Evolutionary conservation across 2,113 vertebrate genomes (phyloP).

Genomic region (Passerina amoena): DNA sequence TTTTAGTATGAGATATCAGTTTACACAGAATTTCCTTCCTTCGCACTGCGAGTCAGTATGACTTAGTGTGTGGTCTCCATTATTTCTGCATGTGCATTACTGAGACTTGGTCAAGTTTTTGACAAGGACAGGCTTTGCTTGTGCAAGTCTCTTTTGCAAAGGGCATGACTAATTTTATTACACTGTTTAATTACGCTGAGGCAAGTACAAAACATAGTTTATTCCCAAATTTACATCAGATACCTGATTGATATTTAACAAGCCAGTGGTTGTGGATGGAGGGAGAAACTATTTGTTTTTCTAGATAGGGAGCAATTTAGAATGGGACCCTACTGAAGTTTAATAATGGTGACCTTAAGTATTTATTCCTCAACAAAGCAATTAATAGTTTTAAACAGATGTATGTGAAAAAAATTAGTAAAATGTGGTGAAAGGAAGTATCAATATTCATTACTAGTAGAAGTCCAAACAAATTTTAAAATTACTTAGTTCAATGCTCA

Average conservation of each 20-base stretch:
- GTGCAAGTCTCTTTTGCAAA: not conserved
- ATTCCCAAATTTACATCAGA: not conserved
- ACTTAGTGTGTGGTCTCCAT: not conserved
- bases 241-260: not conserved
- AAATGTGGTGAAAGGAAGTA: not conserved
- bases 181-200: not conserved
- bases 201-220: not conserved
- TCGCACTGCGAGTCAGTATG: not conserved
- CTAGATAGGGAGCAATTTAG: not conserved
- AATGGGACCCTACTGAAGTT: not conserved
- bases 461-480: not conserved
- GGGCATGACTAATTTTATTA: not conserved
- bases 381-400: not conserved
- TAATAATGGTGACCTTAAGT: not conserved
- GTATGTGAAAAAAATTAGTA: not conserved
- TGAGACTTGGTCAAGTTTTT: not conserved
- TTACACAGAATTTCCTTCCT: slow-evolving; percentile 8
- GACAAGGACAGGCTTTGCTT: not conserved
- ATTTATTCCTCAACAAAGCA: not conserved
- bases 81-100: not conserved
- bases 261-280: not conserved
- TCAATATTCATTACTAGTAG: not conserved
- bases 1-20: not conserved
- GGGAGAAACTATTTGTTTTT: not conserved
- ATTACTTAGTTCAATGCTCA: not conserved